Conservation (phyloP, 2,888 invertebrate species). For the Agrochola circellaris region DNA sequence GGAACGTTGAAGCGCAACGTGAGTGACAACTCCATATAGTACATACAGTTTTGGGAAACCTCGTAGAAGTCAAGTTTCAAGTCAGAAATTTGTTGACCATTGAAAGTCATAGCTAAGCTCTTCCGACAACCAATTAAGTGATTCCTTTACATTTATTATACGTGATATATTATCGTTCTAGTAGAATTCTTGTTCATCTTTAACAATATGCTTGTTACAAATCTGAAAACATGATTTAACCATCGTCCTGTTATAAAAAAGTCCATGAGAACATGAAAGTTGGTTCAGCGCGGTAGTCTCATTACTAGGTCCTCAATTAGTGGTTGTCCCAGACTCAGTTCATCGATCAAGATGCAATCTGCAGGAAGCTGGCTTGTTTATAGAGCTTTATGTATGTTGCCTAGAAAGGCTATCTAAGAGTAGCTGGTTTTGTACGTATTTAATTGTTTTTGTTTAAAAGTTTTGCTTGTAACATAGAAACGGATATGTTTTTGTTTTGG, state of each 20-base stretch:
- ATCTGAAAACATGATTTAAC: not conserved
- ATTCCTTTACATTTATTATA: too few relatives aligned
- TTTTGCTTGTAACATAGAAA: not conserved
- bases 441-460: conserved; percentile 45
- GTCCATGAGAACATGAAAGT: conserved; percentile 54
- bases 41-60: too few relatives aligned
- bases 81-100: too few relatives aligned
- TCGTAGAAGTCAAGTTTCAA: too few relatives aligned
- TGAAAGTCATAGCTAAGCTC: too few relatives aligned
- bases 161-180: not conserved
- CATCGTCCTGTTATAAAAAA: conserved; percentile 2
- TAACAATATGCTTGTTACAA: not conserved
- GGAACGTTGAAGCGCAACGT: too few relatives aligned
- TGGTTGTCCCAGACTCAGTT: conserved; percentile 64
- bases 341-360: conserved; percentile 75
- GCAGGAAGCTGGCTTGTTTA: conserved; percentile 62
- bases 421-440: conserved; percentile 42
- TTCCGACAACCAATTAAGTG: too few relatives aligned
- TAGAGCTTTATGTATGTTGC: conserved; percentile 49
- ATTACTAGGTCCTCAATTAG: conserved; percentile 70
- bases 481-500: not conserved
- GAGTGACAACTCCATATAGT: too few relatives aligned
- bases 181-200: not conserved
- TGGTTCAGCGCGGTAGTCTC: conserved; percentile 58
- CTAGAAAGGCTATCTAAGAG: conserved; percentile 52